phyloP scores from a whole-genome alignment of 2,113 vertebrate species.

The Corythaeola cristata region DNA sequence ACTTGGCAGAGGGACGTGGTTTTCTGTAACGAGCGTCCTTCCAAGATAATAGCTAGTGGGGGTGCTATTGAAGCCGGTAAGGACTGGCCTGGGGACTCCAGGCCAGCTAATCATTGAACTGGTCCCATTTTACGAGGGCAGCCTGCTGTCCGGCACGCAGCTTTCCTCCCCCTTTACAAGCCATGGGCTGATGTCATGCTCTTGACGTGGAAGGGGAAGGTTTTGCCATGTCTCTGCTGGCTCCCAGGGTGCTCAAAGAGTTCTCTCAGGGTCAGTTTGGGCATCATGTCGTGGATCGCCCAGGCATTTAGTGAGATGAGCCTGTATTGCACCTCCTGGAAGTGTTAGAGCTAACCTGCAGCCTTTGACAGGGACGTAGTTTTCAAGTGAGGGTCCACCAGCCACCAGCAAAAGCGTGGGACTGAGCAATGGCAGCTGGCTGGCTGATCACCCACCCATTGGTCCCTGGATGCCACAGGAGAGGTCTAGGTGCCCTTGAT shows the following conservation, averaged over 20 bases:
- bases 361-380: background rate
- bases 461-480: background rate
- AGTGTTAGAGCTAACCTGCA: background rate
- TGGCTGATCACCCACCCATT: background rate
- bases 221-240: background rate
- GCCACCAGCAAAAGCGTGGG: background rate
- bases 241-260: background rate
- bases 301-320: background rate
- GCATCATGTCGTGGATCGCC: background rate
- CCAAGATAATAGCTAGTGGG: conserved; percentile 8
- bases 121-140: background rate
- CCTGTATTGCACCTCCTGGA: background rate
- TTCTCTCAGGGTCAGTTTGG: background rate
- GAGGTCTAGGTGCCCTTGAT: background rate
- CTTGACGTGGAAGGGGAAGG: background rate
- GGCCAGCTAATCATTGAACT: background rate
- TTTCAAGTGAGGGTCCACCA: background rate
- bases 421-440: background rate
- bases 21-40: conserved; percentile 27
- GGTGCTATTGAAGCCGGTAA: background rate
- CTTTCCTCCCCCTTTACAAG: background rate
- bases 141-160: background rate
- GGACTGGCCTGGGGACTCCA: background rate
- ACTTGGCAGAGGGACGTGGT: background rate
- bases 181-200: background rate